Percentiles rank a stretch among this genome's conserved stretches.
phyloP scores from a whole-genome alignment of 2,113 vertebrate species.

The Platysternon megacephalum region DNA sequence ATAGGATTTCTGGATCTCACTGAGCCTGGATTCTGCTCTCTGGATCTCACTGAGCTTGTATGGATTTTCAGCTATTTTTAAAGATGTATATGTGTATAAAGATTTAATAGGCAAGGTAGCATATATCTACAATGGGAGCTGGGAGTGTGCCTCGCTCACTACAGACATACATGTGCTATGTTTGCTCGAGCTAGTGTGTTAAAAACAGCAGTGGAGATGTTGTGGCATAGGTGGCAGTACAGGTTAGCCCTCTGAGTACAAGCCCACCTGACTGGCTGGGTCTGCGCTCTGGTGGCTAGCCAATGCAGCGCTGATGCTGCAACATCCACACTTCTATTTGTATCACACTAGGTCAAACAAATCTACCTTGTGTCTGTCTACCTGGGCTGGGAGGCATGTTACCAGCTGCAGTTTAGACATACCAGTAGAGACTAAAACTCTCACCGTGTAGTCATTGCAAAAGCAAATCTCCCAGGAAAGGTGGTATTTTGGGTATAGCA shows the following conservation, averaged over 20 bases:
- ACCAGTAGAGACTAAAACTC: background rate
- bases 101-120: background rate
- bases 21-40: background rate
- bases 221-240: background rate
- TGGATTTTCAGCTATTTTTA: constrained; percentile 8
- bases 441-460: background rate
- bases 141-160: background rate
- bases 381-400: background rate
- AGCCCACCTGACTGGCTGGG: background rate
- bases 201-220: background rate
- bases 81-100: background rate
- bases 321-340: background rate
- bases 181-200: background rate
- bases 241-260: background rate
- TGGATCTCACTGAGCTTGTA: constrained; percentile 4
- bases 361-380: background rate
- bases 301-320: background rate
- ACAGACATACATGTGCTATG: background rate
- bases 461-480: background rate
- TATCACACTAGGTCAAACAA: background rate
- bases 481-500: background rate
- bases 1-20: background rate
- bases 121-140: background rate
- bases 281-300: background rate
- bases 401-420: background rate